phyloP scores from a whole-genome alignment of 2,888 invertebrate genomes.

The Parnassius apollo region DNA sequence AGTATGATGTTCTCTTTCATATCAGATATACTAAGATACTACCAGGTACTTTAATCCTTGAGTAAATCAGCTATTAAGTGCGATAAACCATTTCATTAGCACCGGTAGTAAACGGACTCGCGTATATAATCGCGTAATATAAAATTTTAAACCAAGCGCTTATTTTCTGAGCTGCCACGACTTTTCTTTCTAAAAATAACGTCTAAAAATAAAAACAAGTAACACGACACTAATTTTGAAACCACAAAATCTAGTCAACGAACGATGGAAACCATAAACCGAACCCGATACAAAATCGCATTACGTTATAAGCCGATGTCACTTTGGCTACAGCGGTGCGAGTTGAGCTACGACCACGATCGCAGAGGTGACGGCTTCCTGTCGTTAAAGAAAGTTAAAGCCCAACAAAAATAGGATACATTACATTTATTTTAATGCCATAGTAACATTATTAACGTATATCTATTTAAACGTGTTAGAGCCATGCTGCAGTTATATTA shows the following conservation, averaged over 20 bases:
- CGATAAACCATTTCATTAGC: too few relatives aligned
- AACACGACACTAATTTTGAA: conserved; percentile 3
- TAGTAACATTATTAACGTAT: not conserved
- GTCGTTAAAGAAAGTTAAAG: conserved; percentile 1
- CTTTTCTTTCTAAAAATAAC: too few relatives aligned
- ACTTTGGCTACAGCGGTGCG: not conserved
- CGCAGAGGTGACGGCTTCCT: conserved; percentile 12
- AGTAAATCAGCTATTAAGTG: too few relatives aligned
- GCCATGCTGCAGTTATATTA: too few relatives aligned
- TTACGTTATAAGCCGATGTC: conserved; percentile 2
- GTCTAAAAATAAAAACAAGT: not conserved
- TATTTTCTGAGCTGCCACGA: too few relatives aligned
- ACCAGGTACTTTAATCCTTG: too few relatives aligned
- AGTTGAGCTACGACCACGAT: conserved; percentile 7
- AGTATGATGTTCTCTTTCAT: too few relatives aligned
- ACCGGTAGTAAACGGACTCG: too few relatives aligned
- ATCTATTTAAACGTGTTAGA: too few relatives aligned
- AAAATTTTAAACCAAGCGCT: too few relatives aligned
- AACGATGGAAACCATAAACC: conserved; percentile 8
- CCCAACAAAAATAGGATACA: conserved; percentile 1
- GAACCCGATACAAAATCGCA: not conserved
- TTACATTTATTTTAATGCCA: not conserved
- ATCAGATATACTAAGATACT: too few relatives aligned
- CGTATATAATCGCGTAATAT: too few relatives aligned
- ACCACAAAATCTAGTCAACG: conserved; percentile 3